These are phyloP conservation scores for Paguma larvata DNA, from an alignment of 2,797 vertebrate species.

Conservation along the genomic window DNA sequence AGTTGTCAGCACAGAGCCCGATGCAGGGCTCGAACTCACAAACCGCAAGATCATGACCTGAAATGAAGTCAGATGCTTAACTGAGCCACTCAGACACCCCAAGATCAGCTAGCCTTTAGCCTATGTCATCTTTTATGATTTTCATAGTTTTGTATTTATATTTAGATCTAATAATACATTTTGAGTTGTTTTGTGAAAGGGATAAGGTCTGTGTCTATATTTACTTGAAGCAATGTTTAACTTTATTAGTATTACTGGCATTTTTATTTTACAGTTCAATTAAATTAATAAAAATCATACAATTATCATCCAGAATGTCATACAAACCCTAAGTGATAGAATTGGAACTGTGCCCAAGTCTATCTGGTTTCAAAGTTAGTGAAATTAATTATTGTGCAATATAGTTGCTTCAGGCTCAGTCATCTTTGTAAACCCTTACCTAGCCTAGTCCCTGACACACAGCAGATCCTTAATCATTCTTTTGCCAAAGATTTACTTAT, in stretches of 20 bases:
- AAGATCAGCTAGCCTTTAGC: background rate
- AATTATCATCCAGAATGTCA: background rate
- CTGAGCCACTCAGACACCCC: too few relatives aligned
- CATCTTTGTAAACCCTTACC: background rate
- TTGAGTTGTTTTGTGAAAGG: background rate
- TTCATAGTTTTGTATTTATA: background rate
- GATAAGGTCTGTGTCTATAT: background rate
- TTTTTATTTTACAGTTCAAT: background rate
- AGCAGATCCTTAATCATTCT: background rate
- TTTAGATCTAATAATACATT: background rate
- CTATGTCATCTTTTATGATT: background rate
- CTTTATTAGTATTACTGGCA: background rate
- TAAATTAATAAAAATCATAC: background rate
- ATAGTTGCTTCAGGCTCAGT: background rate
- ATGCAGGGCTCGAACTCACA: too few relatives aligned
- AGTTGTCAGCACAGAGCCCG: too few relatives aligned
- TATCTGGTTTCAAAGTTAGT: background rate
- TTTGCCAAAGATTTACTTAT: background rate
- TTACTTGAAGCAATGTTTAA: background rate
- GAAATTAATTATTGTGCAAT: background rate
- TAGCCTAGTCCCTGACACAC: background rate
- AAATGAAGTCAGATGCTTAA: too few relatives aligned
- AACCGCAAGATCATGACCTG: too few relatives aligned
- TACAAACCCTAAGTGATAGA: background rate
- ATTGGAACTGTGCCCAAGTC: background rate